phyloP scores from a whole-genome alignment of 2,888 invertebrate genomes.

The Pollenia griseotomentosa region DNA sequence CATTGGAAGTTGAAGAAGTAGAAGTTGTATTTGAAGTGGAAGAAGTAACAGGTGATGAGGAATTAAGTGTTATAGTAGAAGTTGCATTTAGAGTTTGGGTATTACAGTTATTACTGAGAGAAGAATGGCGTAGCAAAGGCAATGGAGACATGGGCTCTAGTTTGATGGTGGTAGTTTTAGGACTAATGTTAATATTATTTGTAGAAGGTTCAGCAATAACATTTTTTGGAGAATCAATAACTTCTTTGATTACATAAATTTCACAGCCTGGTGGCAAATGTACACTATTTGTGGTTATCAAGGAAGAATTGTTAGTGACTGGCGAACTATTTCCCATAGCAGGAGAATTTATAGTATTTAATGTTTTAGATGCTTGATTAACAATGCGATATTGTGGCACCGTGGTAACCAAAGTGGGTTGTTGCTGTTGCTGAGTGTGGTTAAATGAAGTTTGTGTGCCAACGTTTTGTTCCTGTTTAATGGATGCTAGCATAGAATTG shows the following conservation, averaged over 20 bases:
- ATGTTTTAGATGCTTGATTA: slow-evolving; percentile 67
- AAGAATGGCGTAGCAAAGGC: slow-evolving; percentile 48
- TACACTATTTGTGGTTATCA: slow-evolving; percentile 76
- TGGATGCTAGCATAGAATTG: slow-evolving; percentile 72
- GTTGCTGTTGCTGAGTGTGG: slow-evolving; percentile 37
- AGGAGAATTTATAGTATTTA: slow-evolving; percentile 26
- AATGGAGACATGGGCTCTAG: slow-evolving; percentile 58
- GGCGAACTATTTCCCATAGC: slow-evolving; percentile 20
- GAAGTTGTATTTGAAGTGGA: slow-evolving; percentile 21
- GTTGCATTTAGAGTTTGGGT: slow-evolving; percentile 38
- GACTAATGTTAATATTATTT: neutral
- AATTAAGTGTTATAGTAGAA: neutral
- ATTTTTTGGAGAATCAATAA: slow-evolving; percentile 63
- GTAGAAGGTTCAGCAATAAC: slow-evolving; percentile 48
- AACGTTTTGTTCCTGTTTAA: slow-evolving; percentile 78
- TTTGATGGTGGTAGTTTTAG: slow-evolving; percentile 59
- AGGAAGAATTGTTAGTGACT: slow-evolving; percentile 16
- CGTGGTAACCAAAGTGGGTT: slow-evolving; percentile 51
- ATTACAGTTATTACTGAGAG: slow-evolving; percentile 15
- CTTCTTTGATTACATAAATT: slow-evolving; percentile 81
- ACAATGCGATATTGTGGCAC: slow-evolving; percentile 74
- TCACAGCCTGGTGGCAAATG: slow-evolving; percentile 81
- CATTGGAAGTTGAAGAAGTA: neutral
- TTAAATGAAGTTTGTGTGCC: slow-evolving; percentile 55
- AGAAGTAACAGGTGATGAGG: slow-evolving; percentile 35